A percentile compares a stretch with the other conserved stretches of the same genome.
phyloP scores from a whole-genome alignment of 2,888 invertebrate genomes.

The Drosophila mulleri region DNA sequence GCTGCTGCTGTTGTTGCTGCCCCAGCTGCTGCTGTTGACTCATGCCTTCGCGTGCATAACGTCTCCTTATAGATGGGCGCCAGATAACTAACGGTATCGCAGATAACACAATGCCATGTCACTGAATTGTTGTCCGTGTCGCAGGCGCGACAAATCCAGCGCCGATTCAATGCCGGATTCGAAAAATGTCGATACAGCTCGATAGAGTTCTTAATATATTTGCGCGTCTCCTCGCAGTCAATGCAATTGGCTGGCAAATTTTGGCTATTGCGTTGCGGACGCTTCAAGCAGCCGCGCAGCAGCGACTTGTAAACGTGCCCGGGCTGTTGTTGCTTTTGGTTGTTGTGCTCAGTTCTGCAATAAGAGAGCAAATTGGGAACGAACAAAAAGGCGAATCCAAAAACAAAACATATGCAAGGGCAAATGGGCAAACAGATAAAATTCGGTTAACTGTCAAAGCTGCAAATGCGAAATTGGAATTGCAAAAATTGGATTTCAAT shows the following conservation, averaged over 20 bases:
- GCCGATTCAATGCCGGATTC: conserved; percentile 85
- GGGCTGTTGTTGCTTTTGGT: conserved; percentile 24
- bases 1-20: background rate
- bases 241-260: conserved; percentile 83
- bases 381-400: conserved; percentile 8
- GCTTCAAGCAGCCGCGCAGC: conserved; percentile 83
- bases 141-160: conserved; percentile 85
- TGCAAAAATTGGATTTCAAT: conserved; percentile 30
- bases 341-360: conserved; percentile 83
- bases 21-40: conserved; percentile 23
- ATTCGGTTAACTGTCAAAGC: conserved; percentile 16
- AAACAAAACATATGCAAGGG: background rate
- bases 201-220: conserved; percentile 84
- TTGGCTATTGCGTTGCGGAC: conserved; percentile 84
- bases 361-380: conserved; percentile 33
- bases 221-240: conserved; percentile 84
- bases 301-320: conserved; percentile 84
- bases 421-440: conserved; percentile 27
- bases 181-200: conserved; percentile 85
- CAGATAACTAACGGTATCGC: conserved; percentile 85
- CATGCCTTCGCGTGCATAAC: conserved; percentile 59
- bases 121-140: conserved; percentile 85
- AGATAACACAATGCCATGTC: conserved; percentile 85
- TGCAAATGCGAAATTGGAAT: background rate
- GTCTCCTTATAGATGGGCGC: conserved; percentile 85